Evolutionary conservation across 2,797 vertebrate species (phyloP).

Genomic region (Melanotaenia pygmaea): DNA sequence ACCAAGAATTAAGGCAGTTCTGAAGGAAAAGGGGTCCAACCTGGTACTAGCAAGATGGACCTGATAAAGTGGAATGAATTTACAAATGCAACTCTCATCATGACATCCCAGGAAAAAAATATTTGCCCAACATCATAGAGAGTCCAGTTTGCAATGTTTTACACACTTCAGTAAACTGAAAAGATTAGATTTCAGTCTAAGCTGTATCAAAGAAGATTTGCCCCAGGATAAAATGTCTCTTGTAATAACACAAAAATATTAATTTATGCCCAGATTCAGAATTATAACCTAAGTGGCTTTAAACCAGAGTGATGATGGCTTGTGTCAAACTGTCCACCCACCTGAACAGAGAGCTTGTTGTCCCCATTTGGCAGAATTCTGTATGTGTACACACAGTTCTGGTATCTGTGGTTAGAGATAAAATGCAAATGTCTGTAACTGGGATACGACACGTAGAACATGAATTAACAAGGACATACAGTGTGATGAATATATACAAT

Average conservation of each 20-base stretch:
- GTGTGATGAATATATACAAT: neutral
- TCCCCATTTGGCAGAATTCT: constrained; percentile 95
- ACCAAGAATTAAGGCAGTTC: no score
- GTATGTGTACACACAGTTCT: constrained; percentile 96
- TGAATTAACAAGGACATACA: neutral
- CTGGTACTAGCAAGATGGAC: no score
- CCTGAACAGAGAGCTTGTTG: constrained; percentile 94
- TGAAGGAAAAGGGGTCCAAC: no score
- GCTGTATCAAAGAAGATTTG: neutral
- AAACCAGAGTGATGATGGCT: neutral
- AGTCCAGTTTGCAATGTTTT: neutral
- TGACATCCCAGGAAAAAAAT: neutral
- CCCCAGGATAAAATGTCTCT: neutral
- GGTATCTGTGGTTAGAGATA: constrained; percentile 82
- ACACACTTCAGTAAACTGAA: neutral
- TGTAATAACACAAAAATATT: neutral
- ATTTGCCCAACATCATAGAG: neutral
- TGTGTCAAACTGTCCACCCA: constrained; percentile 69
- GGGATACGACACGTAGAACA: neutral
- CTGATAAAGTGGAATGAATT: neutral
- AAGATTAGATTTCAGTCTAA: neutral
- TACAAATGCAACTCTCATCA: neutral
- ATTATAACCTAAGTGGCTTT: neutral
- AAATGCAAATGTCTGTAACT: constrained; percentile 51
- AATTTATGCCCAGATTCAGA: no score